Conservation (phyloP, 2,113 vertebrate species). For the Esox niger region DNA sequence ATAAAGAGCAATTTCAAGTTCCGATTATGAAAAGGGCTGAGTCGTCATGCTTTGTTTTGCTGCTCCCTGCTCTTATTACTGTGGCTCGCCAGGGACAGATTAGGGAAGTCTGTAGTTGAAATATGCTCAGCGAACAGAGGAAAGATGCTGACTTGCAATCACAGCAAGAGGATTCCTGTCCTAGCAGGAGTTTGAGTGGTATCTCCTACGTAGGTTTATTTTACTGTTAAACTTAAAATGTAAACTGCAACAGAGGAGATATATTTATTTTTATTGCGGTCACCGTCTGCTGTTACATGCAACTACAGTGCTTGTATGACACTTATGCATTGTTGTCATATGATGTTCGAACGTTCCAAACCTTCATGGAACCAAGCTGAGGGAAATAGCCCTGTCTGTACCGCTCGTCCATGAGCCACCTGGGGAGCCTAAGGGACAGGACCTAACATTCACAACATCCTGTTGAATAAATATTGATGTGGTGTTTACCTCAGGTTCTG, state of each 20-base stretch:
- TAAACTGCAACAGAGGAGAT: not conserved
- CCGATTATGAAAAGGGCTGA: slow-evolving; percentile 14
- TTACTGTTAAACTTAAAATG: not conserved
- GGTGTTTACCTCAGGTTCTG: too few species aligned
- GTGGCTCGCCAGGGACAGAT: slow-evolving; percentile 12
- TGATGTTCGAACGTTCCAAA: too few species aligned
- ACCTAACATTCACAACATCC: too few species aligned
- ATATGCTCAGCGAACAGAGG: slow-evolving; percentile 5
- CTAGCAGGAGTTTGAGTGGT: slow-evolving; percentile 7
- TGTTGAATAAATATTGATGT: too few species aligned
- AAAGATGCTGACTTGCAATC: slow-evolving; percentile 17
- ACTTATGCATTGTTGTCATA: too few species aligned
- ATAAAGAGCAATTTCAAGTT: slow-evolving; percentile 22
- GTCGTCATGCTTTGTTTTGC: slow-evolving; percentile 18
- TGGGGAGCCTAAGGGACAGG: too few species aligned
- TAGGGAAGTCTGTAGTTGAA: slow-evolving; percentile 13
- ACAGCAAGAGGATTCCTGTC: slow-evolving; percentile 6
- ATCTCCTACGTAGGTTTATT: slow-evolving; percentile 15
- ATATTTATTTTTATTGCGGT: not conserved
- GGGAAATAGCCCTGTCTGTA: too few species aligned
- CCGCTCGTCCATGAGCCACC: too few species aligned
- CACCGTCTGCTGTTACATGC: not conserved
- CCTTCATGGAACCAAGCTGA: too few species aligned
- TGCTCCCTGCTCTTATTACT: slow-evolving; percentile 3
- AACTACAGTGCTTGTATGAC: not conserved